Percentiles rank a stretch among this genome's conserved stretches.
Evolutionary conservation across 2,888 invertebrate species (phyloP).

Genomic region (Dryococelus australis): DNA sequence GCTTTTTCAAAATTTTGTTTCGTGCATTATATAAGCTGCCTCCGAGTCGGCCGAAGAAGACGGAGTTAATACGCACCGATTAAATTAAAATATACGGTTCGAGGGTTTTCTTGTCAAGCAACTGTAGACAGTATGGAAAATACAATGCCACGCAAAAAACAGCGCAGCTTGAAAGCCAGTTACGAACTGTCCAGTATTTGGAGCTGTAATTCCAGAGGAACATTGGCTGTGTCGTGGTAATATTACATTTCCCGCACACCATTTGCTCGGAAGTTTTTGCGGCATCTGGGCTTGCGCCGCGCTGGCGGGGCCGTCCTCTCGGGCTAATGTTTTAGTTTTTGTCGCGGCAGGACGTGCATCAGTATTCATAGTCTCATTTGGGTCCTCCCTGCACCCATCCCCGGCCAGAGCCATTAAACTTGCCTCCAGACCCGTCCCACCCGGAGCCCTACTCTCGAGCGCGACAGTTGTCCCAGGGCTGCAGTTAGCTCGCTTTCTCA

Average conservation of each 20-base stretch:
- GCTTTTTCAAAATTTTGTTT: too few relatives aligned
- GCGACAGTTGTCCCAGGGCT: not conserved
- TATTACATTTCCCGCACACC: not conserved
- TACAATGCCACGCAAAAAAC: too few relatives aligned
- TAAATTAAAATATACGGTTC: too few relatives aligned
- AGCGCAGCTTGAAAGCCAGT: not conserved
- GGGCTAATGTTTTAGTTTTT: not conserved
- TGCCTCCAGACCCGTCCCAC: too few relatives aligned
- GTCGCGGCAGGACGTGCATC: not conserved
- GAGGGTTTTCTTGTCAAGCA: too few relatives aligned
- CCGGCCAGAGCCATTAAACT: not conserved
- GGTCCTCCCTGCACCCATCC: not conserved
- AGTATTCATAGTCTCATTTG: conserved; percentile 16
- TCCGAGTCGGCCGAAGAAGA: too few relatives aligned
- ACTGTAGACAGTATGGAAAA: too few relatives aligned
- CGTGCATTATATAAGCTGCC: too few relatives aligned
- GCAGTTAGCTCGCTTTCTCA: not conserved
- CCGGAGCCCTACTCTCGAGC: too few relatives aligned
- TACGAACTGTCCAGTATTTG: not conserved
- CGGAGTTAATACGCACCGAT: too few relatives aligned
- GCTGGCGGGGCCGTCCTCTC: not conserved
- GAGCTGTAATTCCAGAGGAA: conserved; percentile 1
- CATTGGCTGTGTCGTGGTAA: not conserved
- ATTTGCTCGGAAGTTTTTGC: not conserved
- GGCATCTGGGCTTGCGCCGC: not conserved